Percentiles rank a stretch among this genome's conserved stretches.
These are phyloP conservation scores for Formicarius rufipectus DNA, from an alignment of 2,113 vertebrate genomes.

Conservation along the genomic window DNA sequence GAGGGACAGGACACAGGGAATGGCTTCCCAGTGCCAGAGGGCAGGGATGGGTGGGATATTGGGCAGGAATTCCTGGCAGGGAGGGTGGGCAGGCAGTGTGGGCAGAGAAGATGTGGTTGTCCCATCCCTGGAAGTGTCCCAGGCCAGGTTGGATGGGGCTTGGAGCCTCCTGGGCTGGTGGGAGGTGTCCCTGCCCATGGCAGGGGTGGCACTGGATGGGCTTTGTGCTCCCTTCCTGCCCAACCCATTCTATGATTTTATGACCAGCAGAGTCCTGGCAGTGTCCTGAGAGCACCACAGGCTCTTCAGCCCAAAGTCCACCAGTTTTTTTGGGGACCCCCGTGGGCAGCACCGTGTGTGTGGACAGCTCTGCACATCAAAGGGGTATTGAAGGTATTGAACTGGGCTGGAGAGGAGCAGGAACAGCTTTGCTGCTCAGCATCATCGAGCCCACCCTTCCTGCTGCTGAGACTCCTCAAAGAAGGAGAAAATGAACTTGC, in stretches of 20 bases:
- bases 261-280: not conserved
- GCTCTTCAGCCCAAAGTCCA: not conserved
- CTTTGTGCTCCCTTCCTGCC: not conserved
- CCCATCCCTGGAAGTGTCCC: not conserved
- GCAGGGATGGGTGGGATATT: fast-evolving
- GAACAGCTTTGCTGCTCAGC: not conserved
- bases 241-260: not conserved
- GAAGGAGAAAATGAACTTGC: not conserved
- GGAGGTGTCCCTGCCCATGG: not conserved
- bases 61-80: fast-evolving
- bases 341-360: not conserved
- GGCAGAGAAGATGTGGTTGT: not conserved
- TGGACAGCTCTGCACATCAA: not conserved
- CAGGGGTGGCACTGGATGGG: fast-evolving
- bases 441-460: not conserved
- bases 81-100: fast-evolving
- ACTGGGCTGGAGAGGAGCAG: not conserved
- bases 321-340: not conserved
- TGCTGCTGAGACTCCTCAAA: not conserved
- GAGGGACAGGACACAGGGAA: not conserved
- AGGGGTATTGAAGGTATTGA: not conserved
- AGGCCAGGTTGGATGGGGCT: not conserved
- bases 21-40: not conserved
- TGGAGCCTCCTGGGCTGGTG: not conserved
- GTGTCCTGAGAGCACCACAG: not conserved